Evolutionary conservation across 2,888 invertebrate genomes (phyloP).

Genomic region (Drosophila flavopinicola): DNA sequence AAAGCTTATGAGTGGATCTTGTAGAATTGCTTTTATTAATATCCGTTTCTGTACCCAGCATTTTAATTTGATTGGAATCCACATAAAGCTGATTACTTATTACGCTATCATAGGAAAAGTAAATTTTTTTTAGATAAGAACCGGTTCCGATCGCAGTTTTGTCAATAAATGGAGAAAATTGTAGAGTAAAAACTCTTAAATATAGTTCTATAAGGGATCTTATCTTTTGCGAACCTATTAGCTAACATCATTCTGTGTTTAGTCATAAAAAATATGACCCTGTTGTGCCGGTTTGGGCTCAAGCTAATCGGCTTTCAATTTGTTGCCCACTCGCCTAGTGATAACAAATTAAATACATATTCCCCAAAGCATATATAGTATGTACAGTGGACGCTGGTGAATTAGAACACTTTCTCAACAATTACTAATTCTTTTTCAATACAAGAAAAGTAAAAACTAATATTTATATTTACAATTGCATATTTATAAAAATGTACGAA

Average conservation of each 20-base stretch:
- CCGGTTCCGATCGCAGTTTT: too few species aligned
- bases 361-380: neutral
- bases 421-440: too few species aligned
- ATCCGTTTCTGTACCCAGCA: neutral
- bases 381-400: neutral
- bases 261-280: slow-evolving; percentile 17
- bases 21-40: neutral
- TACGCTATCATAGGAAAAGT: too few species aligned
- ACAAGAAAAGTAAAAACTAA: too few species aligned
- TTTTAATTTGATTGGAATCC: neutral
- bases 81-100: too few species aligned
- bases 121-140: too few species aligned
- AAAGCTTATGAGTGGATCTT: neutral
- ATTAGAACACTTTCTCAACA: neutral
- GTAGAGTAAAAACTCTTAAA: too few species aligned
- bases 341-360: slow-evolving; percentile 30
- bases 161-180: too few species aligned
- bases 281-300: neutral
- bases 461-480: too few species aligned
- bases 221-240: slow-evolving; percentile 3
- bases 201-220: neutral
- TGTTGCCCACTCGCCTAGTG: slow-evolving; percentile 21
- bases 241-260: slow-evolving; percentile 1
- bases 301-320: slow-evolving; percentile 38
- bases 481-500: neutral